Evolutionary conservation across 2,797 vertebrate genomes (phyloP), one percentile per base, ranked within the genome.

Genomic region (Oreochromis grahami): DNA sequence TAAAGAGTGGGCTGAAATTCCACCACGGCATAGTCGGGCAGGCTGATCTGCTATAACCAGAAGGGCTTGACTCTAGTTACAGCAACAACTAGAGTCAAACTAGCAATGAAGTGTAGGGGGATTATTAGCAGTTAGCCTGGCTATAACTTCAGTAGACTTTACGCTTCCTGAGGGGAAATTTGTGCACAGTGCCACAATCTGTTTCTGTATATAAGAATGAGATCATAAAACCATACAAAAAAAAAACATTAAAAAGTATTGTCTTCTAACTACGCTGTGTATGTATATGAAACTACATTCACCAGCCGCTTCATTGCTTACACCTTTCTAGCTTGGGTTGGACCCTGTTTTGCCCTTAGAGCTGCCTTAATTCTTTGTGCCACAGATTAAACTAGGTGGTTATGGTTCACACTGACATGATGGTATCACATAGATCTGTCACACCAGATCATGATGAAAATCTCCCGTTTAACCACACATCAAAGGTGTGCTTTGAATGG

Each of bases 271-370:
- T 63, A n/a, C 58, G 10, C 58, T 13, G 17, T 19, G 13, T 26
- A 14, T 60, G 19, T n/a, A 11, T 36, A 63, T 63, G 36, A 36
- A 63, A 36, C 58, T 63, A 36, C 58, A 63, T n/a, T 63, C 58
- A 36, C 32, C 58, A 63, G 58, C 10, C 3, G 5, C 58, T 12
- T 63, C 0, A 0, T 63, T 36, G 17, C 2, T 63, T 36, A 63
- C 0, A 36, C 1, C 3, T 5, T n/a, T n/a, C 32, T 13, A 63
- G 17, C 17, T 36, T 13, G 17, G 32, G 1, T 36, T 63, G 58
- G 32, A 7, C 2, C 6, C 58, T 4, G 17, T 12, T 34, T 34
- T 60, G 2, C 15, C 9, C 17, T 60, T 36, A 63, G 32, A 36
- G 32, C 32, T 63, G 32, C 32, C 1, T 63, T 63, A 36, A 63